Conservation (phyloP, 2,888 invertebrate species). For the Drymonia ruficornis region DNA sequence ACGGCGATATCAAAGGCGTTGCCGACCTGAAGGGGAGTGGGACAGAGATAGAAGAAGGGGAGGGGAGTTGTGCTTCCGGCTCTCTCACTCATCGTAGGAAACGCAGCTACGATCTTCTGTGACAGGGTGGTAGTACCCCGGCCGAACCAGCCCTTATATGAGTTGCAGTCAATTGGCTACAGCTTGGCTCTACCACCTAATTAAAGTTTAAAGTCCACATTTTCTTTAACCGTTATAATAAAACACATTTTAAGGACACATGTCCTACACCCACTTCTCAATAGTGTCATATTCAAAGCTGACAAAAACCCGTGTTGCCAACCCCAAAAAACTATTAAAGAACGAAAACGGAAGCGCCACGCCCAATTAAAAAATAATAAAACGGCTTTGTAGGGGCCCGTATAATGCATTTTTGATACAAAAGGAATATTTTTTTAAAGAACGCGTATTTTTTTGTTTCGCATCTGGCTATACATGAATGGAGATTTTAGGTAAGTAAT, state of each 20-base stretch:
- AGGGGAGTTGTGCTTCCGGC: too few relatives aligned
- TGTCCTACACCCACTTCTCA: constrained; percentile 4
- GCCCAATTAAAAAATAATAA: constrained; percentile 63
- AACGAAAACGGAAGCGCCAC: constrained; percentile 54
- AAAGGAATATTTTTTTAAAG: constrained; percentile 42
- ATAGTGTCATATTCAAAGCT: constrained; percentile 54
- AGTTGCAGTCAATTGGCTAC: too few relatives aligned
- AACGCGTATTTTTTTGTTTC: constrained; percentile 20
- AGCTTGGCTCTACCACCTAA: too few relatives aligned
- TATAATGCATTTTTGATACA: constrained; percentile 47
- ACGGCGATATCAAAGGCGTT: too few relatives aligned
- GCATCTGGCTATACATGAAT: constrained; percentile 30
- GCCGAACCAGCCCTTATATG: too few relatives aligned
- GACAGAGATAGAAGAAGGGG: too few relatives aligned
- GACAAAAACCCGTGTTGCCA: constrained; percentile 40
- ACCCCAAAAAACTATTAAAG: constrained; percentile 51
- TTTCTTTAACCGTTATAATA: too few relatives aligned
- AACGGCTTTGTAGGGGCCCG: constrained; percentile 40
- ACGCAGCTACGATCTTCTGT: too few relatives aligned
- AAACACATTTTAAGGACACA: constrained; percentile 4
- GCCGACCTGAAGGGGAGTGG: too few relatives aligned
- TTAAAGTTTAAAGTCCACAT: too few relatives aligned
- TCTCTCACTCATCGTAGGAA: too few relatives aligned
- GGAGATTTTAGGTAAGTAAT: neutral
- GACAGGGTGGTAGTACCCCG: too few relatives aligned